phyloP scores from a whole-genome alignment of 2,797 vertebrate species.

The Argentina silus region DNA sequence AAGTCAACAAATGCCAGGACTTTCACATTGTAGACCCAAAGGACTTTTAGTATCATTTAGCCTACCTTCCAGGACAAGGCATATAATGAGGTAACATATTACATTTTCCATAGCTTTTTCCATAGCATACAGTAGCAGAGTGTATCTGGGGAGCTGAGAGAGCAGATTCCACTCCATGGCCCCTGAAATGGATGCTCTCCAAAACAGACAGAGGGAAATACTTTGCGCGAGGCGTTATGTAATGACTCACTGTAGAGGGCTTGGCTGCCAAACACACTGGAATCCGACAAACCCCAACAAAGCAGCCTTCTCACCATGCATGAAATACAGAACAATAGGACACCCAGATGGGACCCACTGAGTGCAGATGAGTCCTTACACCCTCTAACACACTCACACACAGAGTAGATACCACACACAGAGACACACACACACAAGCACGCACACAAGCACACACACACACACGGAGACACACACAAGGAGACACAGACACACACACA shows the following conservation, averaged over 20 bases:
- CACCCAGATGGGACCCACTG: neutral
- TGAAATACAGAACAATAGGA: constrained; percentile 9
- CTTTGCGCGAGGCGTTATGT: neutral
- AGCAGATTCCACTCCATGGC: neutral
- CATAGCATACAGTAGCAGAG: neutral
- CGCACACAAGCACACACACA: neutral
- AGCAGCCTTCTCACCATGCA: neutral
- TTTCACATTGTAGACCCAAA: too few species aligned
- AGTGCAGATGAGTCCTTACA: neutral
- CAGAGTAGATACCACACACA: neutral
- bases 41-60: too few species aligned
- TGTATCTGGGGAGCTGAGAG: neutral
- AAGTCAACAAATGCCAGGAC: too few species aligned
- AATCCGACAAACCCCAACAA: neutral
- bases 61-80: too few species aligned
- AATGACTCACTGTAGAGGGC: constrained; percentile 7
- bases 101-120: neutral
- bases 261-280: neutral
- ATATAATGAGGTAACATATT: too few species aligned
- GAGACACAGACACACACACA: neutral
- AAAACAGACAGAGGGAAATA: constrained; percentile 2
- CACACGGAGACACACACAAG: neutral
- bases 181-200: constrained; percentile 9
- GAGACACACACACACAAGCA: constrained; percentile 1
- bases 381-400: neutral